Evolutionary conservation across 2,888 invertebrate species (phyloP).

Genomic region (Polyommatus icarus): DNA sequence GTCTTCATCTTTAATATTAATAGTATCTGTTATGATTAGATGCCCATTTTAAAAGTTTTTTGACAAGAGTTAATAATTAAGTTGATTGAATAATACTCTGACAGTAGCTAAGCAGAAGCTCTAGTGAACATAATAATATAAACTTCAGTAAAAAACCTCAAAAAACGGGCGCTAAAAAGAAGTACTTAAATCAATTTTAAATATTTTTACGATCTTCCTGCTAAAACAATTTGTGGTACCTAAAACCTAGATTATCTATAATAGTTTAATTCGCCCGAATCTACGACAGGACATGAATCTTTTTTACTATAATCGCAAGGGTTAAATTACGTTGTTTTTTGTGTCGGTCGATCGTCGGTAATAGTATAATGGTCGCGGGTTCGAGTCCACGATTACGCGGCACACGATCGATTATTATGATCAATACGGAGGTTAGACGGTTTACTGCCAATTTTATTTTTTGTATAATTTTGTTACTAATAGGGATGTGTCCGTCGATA

Average conservation of each 20-base stretch:
- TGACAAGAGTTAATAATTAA: too few species aligned
- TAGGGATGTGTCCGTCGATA: constrained; percentile 65
- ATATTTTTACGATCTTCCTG: constrained; percentile 37
- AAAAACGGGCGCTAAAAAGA: not conserved
- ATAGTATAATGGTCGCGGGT: constrained; percentile 78
- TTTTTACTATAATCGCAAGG: constrained; percentile 33
- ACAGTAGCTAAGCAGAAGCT: too few species aligned
- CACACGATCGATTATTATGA: constrained; percentile 81
- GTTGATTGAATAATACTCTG: too few species aligned
- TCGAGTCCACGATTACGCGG: constrained; percentile 77
- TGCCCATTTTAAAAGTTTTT: too few species aligned
- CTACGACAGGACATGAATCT: not conserved
- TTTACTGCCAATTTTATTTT: constrained; percentile 78
- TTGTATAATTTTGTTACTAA: constrained; percentile 67
- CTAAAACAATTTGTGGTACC: constrained; percentile 32
- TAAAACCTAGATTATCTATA: not conserved
- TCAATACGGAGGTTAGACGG: constrained; percentile 79
- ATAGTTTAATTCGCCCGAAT: not conserved
- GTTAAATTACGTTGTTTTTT: constrained; percentile 49
- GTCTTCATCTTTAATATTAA: too few species aligned
- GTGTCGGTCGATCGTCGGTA: constrained; percentile 75
- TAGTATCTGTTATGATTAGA: too few species aligned
- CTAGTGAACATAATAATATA: too few species aligned
- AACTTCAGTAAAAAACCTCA: too few species aligned
- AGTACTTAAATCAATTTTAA: constrained; percentile 52